These are phyloP conservation scores for Bembecia ichneumoniformis DNA, from an alignment of 2,888 invertebrate species.

Conservation along the genomic window DNA sequence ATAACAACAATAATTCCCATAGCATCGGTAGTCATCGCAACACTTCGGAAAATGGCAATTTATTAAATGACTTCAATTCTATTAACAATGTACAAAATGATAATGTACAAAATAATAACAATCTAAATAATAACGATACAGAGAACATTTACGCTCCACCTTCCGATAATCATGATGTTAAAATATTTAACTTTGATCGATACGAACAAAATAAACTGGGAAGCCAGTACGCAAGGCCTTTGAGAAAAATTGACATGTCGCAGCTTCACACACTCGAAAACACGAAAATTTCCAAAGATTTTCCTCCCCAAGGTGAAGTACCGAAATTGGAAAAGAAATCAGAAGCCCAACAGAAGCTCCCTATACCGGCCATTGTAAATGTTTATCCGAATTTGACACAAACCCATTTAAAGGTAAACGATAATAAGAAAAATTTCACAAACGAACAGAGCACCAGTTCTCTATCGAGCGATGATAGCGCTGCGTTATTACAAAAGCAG, in stretches of 20 bases:
- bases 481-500: constrained; percentile 72
- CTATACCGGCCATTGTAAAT: constrained; percentile 53
- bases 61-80: constrained; percentile 48
- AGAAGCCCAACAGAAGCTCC: constrained; percentile 32
- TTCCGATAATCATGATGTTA: constrained; percentile 49
- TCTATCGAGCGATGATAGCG: constrained; percentile 65
- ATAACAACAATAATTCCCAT: constrained; percentile 52
- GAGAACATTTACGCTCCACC: constrained; percentile 27
- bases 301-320: constrained; percentile 38
- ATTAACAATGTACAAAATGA: constrained; percentile 17
- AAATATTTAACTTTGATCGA: constrained; percentile 69
- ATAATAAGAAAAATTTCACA: constrained; percentile 54
- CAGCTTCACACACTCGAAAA: constrained; percentile 61
- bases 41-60: constrained; percentile 46
- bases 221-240: constrained; percentile 41
- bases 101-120: constrained; percentile 37
- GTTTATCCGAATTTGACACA: constrained; percentile 65
- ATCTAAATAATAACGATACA: constrained; percentile 17
- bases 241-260: constrained; percentile 61
- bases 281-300: constrained; percentile 62
- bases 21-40: constrained; percentile 48
- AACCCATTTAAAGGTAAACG: constrained; percentile 62
- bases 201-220: constrained; percentile 60
- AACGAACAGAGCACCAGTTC: constrained; percentile 68
- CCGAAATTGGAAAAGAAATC: constrained; percentile 35